Base-by-base conservation (phyloP, 2,797 vertebrate species). In the Helarctos malayanus region DNA sequence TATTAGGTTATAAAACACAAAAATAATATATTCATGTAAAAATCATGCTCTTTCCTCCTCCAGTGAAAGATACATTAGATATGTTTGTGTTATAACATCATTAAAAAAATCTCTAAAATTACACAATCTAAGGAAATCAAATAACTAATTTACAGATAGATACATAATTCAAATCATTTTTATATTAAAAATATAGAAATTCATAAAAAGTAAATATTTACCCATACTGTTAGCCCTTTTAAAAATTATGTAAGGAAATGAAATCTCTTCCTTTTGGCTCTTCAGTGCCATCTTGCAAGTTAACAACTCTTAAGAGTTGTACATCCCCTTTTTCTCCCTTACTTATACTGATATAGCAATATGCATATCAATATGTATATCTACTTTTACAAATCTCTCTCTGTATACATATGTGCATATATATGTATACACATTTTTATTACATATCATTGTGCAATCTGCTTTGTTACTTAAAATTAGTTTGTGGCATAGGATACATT, bases 1-100 rank as follows among this genome's bases (percentile, higher is more conserved):
- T 86, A 75, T 29, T 68, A 89, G 59, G 82, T 73, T 65, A 35
- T 91, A 86, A 93, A 86, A 88, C 13, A 41, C 7, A 68, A 75
- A 92, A 96, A 57, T 80, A 18, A 21, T 38, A 13, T 73, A 81
- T 14, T 76, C 19, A 79, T 57, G 25, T 61, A 78, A 94, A 96
- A 85, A 35, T 89, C 19, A 45, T 45, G 41, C 6, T 29, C n/a
- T 80, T 91, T 23, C 38, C 86, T 81, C 23, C 18, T 59, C 15
- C 0, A 7, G 14, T 32, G 14, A 32, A 92, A 71, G 32, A 82
- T 81, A 57, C 25, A 10, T 73, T 83, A 80, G 29, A 47, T 54
- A 86, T 13, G 5, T 68, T 93, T 93, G 18, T 75, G 27, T 79
- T 21, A 18, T 32, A 81, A 71, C 4, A 82, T 79, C 21, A 57